Conservation (phyloP, 2,113 vertebrate genomes). For the Perognathus longimembris region DNA sequence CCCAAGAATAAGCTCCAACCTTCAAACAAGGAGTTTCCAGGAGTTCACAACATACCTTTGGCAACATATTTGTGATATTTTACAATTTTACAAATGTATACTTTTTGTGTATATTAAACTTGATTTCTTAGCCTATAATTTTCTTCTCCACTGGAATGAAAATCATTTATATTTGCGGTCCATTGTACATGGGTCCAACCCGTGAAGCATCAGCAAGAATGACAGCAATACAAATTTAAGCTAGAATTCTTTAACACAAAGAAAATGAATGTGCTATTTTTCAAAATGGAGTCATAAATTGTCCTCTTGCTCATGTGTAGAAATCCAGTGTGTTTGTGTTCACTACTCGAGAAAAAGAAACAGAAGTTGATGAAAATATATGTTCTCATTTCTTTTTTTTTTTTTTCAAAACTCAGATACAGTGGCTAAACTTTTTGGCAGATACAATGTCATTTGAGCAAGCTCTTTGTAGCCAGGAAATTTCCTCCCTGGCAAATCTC, state of each 20-base stretch:
- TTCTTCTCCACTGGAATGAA: constrained; percentile 55
- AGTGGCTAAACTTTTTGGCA: not conserved
- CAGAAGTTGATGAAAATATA: not conserved
- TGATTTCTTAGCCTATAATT: constrained; percentile 48
- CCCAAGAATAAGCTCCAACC: not conserved
- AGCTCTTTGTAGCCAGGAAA: not conserved
- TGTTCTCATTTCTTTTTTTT: not conserved
- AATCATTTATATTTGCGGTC: constrained; percentile 44
- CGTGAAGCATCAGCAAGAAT: not conserved
- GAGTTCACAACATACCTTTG: not conserved
- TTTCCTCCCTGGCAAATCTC: not conserved
- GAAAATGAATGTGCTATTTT: constrained; percentile 52
- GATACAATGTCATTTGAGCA: not conserved
- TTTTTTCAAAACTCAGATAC: not conserved
- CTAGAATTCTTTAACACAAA: not conserved
- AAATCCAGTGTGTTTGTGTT: constrained; percentile 19
- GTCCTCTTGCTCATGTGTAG: not conserved
- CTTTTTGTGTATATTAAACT: constrained; percentile 57
- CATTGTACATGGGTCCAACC: not conserved
- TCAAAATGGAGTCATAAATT: constrained; percentile 34
- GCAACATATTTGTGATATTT: too few species aligned
- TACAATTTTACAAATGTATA: not conserved
- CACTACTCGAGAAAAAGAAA: constrained; percentile 20
- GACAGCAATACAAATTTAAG: not conserved
- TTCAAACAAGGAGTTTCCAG: not conserved